These are phyloP conservation scores for Polyodon spathula DNA, from an alignment of 2,113 vertebrate species.

Conservation along the genomic window DNA sequence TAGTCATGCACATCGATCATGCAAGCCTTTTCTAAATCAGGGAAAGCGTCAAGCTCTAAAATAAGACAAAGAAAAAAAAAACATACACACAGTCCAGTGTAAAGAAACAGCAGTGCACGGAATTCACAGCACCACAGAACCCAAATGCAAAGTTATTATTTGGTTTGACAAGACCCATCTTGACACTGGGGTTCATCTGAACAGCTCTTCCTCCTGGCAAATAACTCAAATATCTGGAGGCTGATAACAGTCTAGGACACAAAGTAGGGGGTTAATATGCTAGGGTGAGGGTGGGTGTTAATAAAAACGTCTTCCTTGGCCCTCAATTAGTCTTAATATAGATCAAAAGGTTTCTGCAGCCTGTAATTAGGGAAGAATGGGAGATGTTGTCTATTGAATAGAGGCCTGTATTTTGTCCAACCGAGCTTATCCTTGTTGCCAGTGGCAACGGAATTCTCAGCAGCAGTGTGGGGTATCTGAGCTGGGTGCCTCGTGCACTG, in stretches of 20 bases:
- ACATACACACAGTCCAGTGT: neutral
- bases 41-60: too few species aligned
- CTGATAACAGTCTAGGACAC: too few species aligned
- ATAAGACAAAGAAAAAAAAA: too few species aligned
- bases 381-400: neutral
- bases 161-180: neutral
- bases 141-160: too few species aligned
- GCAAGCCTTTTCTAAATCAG: too few species aligned
- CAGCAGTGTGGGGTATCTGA: too few species aligned
- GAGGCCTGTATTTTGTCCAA: slow-evolving; percentile 3
- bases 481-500: too few species aligned
- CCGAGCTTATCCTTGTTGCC: slow-evolving; percentile 9
- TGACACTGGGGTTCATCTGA: neutral
- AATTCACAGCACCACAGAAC: neutral
- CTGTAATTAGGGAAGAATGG: slow-evolving; percentile 5
- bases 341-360: slow-evolving; percentile 1
- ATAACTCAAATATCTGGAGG: neutral
- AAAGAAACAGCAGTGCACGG: neutral
- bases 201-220: neutral
- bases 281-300: neutral
- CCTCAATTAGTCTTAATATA: slow-evolving; percentile 7
- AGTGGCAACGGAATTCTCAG: slow-evolving; percentile 12
- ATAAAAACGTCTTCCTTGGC: slow-evolving; percentile 2
- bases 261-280: too few species aligned
- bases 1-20: too few species aligned